These are phyloP conservation scores for Synergus itoensis DNA, from an alignment of 2,888 invertebrate genomes.

Conservation along the genomic window DNA sequence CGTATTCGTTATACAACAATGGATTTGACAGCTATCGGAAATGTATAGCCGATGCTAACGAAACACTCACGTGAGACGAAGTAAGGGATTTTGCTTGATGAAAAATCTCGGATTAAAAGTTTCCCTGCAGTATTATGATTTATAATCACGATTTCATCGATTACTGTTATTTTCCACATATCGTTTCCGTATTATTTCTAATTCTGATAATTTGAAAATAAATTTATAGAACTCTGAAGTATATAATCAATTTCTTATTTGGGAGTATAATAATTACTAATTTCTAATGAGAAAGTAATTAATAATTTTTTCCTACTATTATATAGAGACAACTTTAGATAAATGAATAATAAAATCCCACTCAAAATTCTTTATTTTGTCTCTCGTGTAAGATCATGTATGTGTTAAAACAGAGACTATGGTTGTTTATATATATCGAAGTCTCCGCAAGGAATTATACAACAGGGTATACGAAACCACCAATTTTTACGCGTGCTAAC, in stretches of 20 bases:
- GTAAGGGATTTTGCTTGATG: not conserved
- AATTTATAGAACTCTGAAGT: not conserved
- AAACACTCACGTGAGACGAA: not conserved
- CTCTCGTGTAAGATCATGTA: not conserved
- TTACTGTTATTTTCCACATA: not conserved
- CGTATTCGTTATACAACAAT: conserved; percentile 55
- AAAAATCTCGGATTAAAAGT: not conserved
- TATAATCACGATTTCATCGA: conserved; percentile 8
- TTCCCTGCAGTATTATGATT: not conserved
- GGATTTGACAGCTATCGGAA: not conserved
- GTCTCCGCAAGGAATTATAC: conserved; percentile 36
- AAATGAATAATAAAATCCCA: not conserved
- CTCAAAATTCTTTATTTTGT: not conserved
- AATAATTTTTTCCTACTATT: too few relatives aligned
- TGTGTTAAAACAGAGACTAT: not conserved
- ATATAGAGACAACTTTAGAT: too few relatives aligned
- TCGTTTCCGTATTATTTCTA: too few relatives aligned
- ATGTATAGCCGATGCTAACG: not conserved
- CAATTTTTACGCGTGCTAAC: conserved; percentile 47
- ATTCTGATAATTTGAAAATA: too few relatives aligned
- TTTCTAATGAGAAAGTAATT: not conserved
- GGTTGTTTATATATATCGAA: conserved; percentile 2
- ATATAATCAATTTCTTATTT: not conserved
- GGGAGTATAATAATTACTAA: not conserved
- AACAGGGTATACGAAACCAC: conserved; percentile 51